Percentiles rank a stretch among this genome's conserved stretches.
phyloP scores from a whole-genome alignment of 2,888 invertebrate species.

The Clivina fossor region DNA sequence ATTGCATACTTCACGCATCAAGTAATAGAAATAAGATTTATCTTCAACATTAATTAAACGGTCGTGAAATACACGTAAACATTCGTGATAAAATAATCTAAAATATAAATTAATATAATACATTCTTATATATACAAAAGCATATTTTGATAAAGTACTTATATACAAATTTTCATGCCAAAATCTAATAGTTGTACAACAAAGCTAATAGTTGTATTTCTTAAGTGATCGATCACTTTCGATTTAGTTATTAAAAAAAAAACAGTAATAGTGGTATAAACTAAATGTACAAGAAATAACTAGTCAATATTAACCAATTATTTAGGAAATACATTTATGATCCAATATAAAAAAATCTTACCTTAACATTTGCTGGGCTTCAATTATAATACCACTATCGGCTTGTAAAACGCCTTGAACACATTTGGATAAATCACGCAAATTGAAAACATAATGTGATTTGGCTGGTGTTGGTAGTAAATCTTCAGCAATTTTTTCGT shows the following conservation, averaged over 20 bases:
- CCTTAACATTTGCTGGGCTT: constrained; percentile 69
- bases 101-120: constrained; percentile 40
- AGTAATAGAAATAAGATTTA: constrained; percentile 74
- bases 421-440: constrained; percentile 87
- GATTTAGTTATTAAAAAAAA: no score
- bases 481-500: constrained; percentile 74
- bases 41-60: constrained; percentile 81
- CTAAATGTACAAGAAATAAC: no score
- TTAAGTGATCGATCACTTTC: no score
- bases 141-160: no score
- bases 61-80: constrained; percentile 88
- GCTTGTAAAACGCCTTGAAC: constrained; percentile 88
- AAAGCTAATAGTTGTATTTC: no score
- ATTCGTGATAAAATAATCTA: constrained; percentile 90
- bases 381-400: constrained; percentile 68
- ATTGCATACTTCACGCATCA: constrained; percentile 68
- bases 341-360: constrained; percentile 43
- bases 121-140: no score
- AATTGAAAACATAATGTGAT: constrained; percentile 90
- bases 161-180: no score
- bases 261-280: no score
- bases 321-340: not conserved
- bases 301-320: no score
- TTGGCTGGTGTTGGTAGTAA: constrained; percentile 89
- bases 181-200: no score